These are phyloP conservation scores for Drosophila anomalata DNA, from an alignment of 2,888 invertebrate species.

Conservation along the genomic window DNA sequence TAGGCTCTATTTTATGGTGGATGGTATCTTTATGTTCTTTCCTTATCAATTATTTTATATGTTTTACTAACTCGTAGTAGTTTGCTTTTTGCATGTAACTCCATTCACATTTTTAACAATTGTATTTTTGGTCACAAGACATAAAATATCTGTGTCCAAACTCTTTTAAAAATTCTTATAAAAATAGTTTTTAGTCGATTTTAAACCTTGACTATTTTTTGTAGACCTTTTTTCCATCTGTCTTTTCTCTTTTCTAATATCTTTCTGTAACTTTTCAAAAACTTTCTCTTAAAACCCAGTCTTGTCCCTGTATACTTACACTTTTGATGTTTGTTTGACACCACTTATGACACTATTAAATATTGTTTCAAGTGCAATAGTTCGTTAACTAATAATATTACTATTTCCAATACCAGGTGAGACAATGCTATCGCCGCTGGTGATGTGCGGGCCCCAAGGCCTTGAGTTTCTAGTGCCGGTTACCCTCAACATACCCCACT, in stretches of 20 bases:
- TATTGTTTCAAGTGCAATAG: not conserved
- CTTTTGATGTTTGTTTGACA: slow-evolving; percentile 2
- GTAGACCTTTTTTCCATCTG: not conserved
- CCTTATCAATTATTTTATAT: not conserved
- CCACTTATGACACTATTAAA: not conserved
- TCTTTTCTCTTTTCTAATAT: not conserved
- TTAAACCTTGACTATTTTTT: no score
- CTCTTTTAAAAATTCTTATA: no score
- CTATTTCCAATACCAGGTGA: slow-evolving; percentile 88
- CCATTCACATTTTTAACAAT: slow-evolving; percentile 7
- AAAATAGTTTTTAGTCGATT: no score
- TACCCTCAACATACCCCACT: slow-evolving; percentile 95
- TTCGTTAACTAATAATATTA: not conserved
- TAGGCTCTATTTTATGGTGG: slow-evolving; percentile 27
- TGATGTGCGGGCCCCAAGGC: slow-evolving; percentile 98
- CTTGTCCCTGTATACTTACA: slow-evolving; percentile 18
- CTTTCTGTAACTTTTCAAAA: not conserved
- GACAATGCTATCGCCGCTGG: slow-evolving; percentile 95
- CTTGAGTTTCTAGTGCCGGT: slow-evolving; percentile 94
- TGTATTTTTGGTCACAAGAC: not conserved
- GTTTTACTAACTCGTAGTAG: slow-evolving; percentile 12
- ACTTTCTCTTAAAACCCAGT: not conserved
- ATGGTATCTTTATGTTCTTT: slow-evolving; percentile 16
- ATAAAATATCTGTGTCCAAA: not conserved
- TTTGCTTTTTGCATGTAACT: slow-evolving; percentile 36